Evolutionary conservation across 2,797 vertebrate species (phyloP).

Genomic region (Luscinia luscinia): DNA sequence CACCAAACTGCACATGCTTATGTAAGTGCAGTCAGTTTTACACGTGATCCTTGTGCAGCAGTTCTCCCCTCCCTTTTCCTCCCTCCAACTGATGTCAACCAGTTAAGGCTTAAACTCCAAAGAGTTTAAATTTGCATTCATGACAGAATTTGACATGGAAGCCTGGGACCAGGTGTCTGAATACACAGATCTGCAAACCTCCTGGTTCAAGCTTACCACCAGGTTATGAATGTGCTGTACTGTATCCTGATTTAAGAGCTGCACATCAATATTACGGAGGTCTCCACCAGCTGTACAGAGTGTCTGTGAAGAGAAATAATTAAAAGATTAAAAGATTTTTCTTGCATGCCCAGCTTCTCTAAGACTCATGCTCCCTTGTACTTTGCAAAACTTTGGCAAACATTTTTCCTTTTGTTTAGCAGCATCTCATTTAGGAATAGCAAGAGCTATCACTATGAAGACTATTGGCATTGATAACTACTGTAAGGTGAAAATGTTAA

Average conservation of each 20-base stretch:
- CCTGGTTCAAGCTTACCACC: conserved; percentile 73
- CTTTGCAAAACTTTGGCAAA: not conserved
- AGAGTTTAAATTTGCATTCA: not conserved
- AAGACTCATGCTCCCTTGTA: not conserved
- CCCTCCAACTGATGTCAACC: not conserved
- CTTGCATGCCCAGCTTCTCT: not conserved
- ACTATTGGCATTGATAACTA: not conserved
- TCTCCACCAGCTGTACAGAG: conserved; percentile 82
- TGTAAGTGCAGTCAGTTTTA: not conserved
- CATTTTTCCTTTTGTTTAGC: not conserved
- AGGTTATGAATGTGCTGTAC: conserved; percentile 83
- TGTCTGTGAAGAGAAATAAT: conserved; percentile 62
- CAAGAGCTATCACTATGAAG: not conserved
- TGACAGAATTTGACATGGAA: not conserved
- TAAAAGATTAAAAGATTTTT: not conserved
- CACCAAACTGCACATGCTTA: not conserved
- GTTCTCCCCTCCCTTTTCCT: not conserved
- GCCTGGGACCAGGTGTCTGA: not conserved
- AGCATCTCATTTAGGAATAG: not conserved
- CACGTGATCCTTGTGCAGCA: not conserved
- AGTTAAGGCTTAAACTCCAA: not conserved
- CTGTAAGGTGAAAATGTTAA: not conserved
- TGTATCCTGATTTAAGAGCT: conserved; percentile 82
- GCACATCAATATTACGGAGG: conserved; percentile 79
- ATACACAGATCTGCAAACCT: not conserved